These are phyloP conservation scores for Agapostemon virescens DNA, from an alignment of 2,888 invertebrate genomes.

Conservation along the genomic window DNA sequence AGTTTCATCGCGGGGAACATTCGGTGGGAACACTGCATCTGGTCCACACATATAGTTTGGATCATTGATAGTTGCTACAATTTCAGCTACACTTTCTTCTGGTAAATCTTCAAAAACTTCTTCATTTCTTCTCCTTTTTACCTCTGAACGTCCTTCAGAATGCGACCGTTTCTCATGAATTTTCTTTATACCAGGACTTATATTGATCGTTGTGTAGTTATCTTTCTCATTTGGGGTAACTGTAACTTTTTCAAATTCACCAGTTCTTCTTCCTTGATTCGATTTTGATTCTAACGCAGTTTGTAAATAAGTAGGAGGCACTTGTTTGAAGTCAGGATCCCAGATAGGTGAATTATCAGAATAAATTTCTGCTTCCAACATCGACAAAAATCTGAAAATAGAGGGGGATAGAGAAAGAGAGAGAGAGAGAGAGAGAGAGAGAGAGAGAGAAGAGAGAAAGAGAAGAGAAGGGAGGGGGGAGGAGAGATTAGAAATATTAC, in stretches of 20 bases:
- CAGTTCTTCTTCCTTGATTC: conserved; percentile 73
- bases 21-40: conserved; percentile 90
- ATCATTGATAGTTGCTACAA: conserved; percentile 91
- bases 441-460: too few relatives aligned
- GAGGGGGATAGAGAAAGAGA: too few relatives aligned
- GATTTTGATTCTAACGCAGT: conserved; percentile 84
- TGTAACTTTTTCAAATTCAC: conserved; percentile 86
- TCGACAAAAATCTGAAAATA: conserved; percentile 88
- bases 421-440: too few relatives aligned
- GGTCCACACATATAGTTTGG: conserved; percentile 92
- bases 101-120: conserved; percentile 87
- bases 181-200: conserved; percentile 83
- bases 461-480: too few relatives aligned
- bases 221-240: conserved; percentile 85
- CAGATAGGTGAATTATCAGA: conserved; percentile 94
- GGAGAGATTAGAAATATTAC: not conserved
- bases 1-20: conserved; percentile 93
- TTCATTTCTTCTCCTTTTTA: conserved; percentile 78
- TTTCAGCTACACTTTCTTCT: conserved; percentile 89
- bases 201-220: conserved; percentile 86
- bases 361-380: conserved; percentile 94
- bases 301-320: conserved; percentile 86
- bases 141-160: conserved; percentile 72
- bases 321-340: conserved; percentile 93
- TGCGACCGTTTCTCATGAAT: conserved; percentile 72